phyloP scores from a whole-genome alignment of 2,797 vertebrate species.

The Oceanodroma leucorhoa region DNA sequence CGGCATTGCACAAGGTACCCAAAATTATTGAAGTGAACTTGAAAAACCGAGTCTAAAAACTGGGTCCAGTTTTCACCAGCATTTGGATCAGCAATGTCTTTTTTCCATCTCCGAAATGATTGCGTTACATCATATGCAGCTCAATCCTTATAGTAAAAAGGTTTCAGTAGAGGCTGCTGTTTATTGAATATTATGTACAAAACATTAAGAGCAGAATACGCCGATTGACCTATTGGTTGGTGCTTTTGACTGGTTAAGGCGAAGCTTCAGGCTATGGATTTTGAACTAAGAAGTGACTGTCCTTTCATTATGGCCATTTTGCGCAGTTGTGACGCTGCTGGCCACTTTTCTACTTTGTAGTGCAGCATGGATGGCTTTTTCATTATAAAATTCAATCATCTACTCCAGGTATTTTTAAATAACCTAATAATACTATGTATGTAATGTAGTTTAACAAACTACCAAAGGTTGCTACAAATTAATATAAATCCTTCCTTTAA shows the following conservation, averaged over 20 bases:
- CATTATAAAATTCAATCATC: background rate
- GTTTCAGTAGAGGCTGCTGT: background rate
- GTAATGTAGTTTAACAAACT: background rate
- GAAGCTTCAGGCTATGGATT: background rate
- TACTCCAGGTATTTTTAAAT: background rate
- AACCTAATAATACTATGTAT: background rate
- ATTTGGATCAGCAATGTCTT: background rate
- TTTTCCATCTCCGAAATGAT: background rate
- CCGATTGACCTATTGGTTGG: rapidly evolving
- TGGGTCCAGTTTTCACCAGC: background rate
- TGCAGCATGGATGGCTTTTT: background rate
- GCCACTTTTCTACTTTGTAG: background rate
- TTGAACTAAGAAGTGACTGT: background rate
- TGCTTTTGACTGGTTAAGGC: background rate
- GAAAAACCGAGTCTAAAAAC: background rate
- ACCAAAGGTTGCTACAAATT: background rate
- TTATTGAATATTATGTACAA: background rate
- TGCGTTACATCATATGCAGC: background rate
- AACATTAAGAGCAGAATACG: background rate
- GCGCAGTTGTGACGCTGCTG: background rate
- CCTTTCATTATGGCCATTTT: background rate
- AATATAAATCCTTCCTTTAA: background rate
- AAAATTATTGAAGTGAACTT: background rate
- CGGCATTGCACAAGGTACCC: background rate
- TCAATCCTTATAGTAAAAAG: background rate